Evolutionary conservation across 2,888 invertebrate species (phyloP).

Genomic region (Oscheius onirici): DNA sequence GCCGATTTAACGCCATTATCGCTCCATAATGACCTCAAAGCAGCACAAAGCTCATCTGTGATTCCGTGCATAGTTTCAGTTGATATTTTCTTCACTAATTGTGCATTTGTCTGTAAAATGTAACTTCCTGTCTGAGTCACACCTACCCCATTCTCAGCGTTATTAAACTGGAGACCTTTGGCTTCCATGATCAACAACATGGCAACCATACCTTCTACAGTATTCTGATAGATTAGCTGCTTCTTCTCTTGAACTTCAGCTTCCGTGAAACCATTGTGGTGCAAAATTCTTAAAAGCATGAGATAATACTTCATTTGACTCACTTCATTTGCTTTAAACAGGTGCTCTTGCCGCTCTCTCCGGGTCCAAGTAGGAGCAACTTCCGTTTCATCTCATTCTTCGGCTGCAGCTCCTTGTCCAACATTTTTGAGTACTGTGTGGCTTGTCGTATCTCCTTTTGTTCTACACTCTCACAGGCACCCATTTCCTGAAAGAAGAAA

Average conservation of each 20-base stretch:
- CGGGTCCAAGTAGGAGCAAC: slow-evolving; percentile 54
- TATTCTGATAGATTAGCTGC: slow-evolving; percentile 48
- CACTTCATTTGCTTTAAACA: slow-evolving; percentile 63
- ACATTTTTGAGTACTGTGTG: slow-evolving; percentile 13
- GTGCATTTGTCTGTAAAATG: slow-evolving; percentile 25
- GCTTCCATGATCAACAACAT: slow-evolving; percentile 18
- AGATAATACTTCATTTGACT: too few species aligned
- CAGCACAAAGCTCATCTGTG: slow-evolving; percentile 36
- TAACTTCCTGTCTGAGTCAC: background rate
- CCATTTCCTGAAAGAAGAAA: slow-evolving; percentile 11
- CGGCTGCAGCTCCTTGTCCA: slow-evolving; percentile 30
- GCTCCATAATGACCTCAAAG: slow-evolving; percentile 51
- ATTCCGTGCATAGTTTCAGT: slow-evolving; percentile 48
- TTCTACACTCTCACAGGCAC: slow-evolving; percentile 30
- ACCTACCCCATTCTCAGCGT: slow-evolving; percentile 7
- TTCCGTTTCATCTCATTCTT: slow-evolving; percentile 33
- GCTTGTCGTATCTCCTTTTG: slow-evolving; percentile 21
- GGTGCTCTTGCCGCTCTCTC: slow-evolving; percentile 67
- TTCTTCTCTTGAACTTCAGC: slow-evolving; percentile 54
- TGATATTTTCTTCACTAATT: slow-evolving; percentile 38
- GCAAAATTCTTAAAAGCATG: slow-evolving; percentile 48
- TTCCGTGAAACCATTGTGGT: slow-evolving; percentile 54
- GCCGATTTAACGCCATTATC: slow-evolving; percentile 43
- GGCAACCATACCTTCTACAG: slow-evolving; percentile 29
- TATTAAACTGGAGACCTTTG: slow-evolving; percentile 10